Conservation (phyloP, 2,113 vertebrate genomes). For the Sarotherodon lohbergeri region DNA sequence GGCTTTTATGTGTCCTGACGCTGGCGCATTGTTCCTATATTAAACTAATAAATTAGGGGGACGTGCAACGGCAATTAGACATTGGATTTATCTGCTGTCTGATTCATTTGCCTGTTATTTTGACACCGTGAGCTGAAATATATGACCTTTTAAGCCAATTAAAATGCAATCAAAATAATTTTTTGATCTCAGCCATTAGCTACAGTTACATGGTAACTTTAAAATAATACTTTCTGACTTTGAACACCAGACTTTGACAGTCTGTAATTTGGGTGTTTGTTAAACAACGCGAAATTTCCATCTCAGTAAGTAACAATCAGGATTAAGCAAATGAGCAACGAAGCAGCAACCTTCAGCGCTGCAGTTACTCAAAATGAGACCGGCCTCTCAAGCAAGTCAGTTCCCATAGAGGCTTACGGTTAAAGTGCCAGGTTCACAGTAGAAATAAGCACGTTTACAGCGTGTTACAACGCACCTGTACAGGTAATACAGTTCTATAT, state of each 20-base stretch:
- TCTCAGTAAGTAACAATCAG: neutral
- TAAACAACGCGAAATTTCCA: rapidly evolving
- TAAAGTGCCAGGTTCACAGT: neutral
- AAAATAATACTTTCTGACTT: neutral
- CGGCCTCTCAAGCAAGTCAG: neutral
- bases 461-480: neutral
- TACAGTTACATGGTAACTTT: neutral
- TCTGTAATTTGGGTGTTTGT: neutral
- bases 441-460: neutral
- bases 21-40: neutral
- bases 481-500: neutral
- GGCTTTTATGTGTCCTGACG: conserved; percentile 34
- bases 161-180: neutral
- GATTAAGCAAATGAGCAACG: neutral
- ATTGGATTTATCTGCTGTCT: conserved; percentile 27
- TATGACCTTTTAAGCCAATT: neutral
- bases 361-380: neutral
- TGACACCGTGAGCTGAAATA: neutral
- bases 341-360: neutral
- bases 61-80: neutral
- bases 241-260: neutral
- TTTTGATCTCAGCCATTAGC: neutral
- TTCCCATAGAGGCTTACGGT: neutral
- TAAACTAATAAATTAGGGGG: conserved; percentile 11
- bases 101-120: conserved; percentile 2